Conservation (phyloP, 2,888 invertebrate genomes). For the Drosophila cracens region DNA sequence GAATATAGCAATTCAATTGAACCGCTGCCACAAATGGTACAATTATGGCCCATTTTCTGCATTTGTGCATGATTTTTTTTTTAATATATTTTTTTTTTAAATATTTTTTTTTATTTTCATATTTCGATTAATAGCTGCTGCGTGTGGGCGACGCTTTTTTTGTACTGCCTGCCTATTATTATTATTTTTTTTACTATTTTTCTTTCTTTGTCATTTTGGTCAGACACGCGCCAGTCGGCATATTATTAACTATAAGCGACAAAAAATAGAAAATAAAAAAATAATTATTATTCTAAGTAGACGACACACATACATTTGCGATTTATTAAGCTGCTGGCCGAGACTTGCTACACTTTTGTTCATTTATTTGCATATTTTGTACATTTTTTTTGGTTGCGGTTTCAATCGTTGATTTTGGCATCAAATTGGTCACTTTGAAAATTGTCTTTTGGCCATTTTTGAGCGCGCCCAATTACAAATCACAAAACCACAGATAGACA, state of each 20-base stretch:
- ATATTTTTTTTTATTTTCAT: conserved; percentile 1
- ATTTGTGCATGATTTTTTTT: conserved; percentile 37
- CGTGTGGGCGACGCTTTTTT: conserved; percentile 38
- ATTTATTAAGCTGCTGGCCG: conserved; percentile 2
- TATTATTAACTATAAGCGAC: conserved; percentile 8
- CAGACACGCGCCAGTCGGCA: conserved; percentile 35
- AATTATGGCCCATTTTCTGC: conserved; percentile 58
- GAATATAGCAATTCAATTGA: conserved; percentile 25
- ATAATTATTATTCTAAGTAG: conserved; percentile 44
- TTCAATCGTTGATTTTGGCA: conserved; percentile 27
- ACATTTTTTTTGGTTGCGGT: neutral
- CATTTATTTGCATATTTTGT: neutral
- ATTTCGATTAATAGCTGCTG: conserved; percentile 41
- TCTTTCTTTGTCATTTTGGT: conserved; percentile 19
- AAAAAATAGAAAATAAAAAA: neutral
- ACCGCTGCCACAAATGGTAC: conserved; percentile 43
- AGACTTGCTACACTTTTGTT: conserved; percentile 27
- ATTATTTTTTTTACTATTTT: conserved; percentile 12
- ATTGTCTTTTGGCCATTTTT: conserved; percentile 27
- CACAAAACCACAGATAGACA: conserved; percentile 14
- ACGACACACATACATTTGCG: neutral
- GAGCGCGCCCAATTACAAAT: conserved; percentile 27
- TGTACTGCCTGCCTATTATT: conserved; percentile 14
- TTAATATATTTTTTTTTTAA: conserved; percentile 6
- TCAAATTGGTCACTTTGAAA: conserved; percentile 37